Evolutionary conservation across 2,113 vertebrate species (phyloP), one percentile per base, ranked within the genome.

Genomic region (Pygoscelis antarcticus): DNA sequence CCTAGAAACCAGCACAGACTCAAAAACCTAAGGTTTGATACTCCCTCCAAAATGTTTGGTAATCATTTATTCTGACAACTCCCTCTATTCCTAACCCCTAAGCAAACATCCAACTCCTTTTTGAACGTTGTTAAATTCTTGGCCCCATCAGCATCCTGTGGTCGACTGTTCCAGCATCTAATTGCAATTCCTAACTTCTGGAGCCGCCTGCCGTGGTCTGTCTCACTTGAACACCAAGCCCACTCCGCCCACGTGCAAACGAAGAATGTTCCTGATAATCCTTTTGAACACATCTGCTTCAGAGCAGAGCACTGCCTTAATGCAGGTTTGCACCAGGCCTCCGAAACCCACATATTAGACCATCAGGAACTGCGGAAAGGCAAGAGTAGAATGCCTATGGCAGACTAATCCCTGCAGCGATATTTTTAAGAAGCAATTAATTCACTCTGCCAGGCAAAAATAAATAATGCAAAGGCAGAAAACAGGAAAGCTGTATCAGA

Each of bases 61-160:
- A 96, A 96, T 91, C 84, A 87, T 93, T 97, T 87, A 91, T 91
- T 64, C 93, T 93, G 81, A 95, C 81, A 96, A 87, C 74, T 95
- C 93, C 81, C 87, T 89, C 83, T 93, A 60, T 82, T 94, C 74
- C 93, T 87, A 96, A 87, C 47, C 87, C 93, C 52, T 91, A 83
- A 91, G 95, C 87, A 94, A 95, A 77, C 74, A 91, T 83, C 74
- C 93, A 95, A 16, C 75, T 95, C 66, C 58, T 88, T 91, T 94
- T 46, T 91, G 78, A 96, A 96, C 61, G 58, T 65, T 93, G 55
- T 91, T 94, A 95, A 91, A 97, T 97, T 96, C 93, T 95, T 96
- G 95, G 95, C 96, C 84, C 30, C 3, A 0, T 83, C 90, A 92
- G 87, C 90, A 96, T 97, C 96, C 93, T 96, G 93, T 95, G 82